A percentile compares a stretch with the other conserved stretches of the same genome.
Evolutionary conservation across 2,113 vertebrate species (phyloP).

Genomic region (Crotalus viridis): DNA sequence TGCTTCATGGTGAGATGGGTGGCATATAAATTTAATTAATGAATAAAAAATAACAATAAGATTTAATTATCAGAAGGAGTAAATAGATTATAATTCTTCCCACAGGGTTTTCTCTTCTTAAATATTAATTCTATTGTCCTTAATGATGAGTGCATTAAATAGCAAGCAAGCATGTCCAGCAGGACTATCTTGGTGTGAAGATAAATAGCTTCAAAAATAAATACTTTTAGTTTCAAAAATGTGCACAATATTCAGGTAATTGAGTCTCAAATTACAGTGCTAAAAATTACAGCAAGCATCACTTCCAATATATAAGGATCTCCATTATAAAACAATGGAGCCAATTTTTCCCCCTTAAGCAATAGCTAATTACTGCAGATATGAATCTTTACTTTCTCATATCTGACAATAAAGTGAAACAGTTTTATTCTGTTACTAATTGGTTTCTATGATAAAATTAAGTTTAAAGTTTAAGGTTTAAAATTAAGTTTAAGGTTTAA

Average conservation of each 20-base stretch:
- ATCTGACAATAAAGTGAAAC: neutral
- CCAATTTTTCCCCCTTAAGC: neutral
- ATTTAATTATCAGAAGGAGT: neutral
- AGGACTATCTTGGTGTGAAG: neutral
- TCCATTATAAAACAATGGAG: neutral
- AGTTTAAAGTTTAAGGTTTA: neutral
- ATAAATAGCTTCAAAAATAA: neutral
- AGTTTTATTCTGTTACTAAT: neutral
- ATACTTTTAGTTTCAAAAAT: neutral
- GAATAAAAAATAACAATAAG: neutral
- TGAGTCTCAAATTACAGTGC: fast-evolving
- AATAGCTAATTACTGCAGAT: neutral
- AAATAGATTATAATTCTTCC: neutral
- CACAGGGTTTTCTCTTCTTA: neutral
- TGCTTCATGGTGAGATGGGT: neutral
- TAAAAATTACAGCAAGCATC: neutral
- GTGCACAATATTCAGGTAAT: fast-evolving
- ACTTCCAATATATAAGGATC: neutral
- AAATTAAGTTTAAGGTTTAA: neutral
- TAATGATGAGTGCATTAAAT: neutral
- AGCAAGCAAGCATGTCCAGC: neutral
- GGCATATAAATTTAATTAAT: neutral
- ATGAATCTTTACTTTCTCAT: slow-evolving; percentile 7
- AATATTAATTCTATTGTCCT: neutral
- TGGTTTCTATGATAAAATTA: neutral